Evolutionary conservation across 2,888 invertebrate species (phyloP).

Genomic region (Toxonevra muliebris): DNA sequence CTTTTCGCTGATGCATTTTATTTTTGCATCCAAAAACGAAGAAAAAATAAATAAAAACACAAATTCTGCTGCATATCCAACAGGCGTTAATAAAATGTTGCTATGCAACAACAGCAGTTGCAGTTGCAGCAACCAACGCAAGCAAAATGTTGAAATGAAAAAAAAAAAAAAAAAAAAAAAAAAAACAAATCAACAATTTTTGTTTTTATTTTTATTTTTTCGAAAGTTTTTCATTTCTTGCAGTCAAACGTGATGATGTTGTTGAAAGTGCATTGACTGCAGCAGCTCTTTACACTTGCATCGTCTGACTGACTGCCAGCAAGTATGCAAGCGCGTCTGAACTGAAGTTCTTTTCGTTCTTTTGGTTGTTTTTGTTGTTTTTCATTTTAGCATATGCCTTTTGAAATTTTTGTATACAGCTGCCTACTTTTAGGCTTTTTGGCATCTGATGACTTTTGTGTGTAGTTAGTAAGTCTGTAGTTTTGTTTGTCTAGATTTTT

Average conservation of each 20-base stretch:
- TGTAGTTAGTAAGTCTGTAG: too few relatives aligned
- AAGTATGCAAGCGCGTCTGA: neutral
- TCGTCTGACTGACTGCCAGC: neutral
- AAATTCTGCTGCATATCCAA: constrained; percentile 55
- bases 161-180: neutral
- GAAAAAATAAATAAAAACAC: neutral
- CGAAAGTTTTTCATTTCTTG: constrained; percentile 57
- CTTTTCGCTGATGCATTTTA: too few relatives aligned
- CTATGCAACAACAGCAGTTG: neutral
- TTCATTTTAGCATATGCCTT: neutral
- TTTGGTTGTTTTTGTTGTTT: neutral
- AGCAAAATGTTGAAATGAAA: too few relatives aligned
- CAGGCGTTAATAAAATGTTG: constrained; percentile 56
- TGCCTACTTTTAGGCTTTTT: constrained; percentile 16
- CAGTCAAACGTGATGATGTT: constrained; percentile 49
- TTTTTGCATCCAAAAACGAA: too few relatives aligned
- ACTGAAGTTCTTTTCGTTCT: neutral
- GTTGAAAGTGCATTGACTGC: constrained; percentile 59
- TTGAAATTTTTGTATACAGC: neutral
- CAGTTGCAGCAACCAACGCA: too few relatives aligned
- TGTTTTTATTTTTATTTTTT: constrained; percentile 41
- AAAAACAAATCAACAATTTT: neutral
- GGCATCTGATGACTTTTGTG: neutral
- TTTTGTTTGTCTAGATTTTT: too few relatives aligned
- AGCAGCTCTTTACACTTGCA: constrained; percentile 1